These are phyloP conservation scores for Apodemus agrarius DNA, from an alignment of 2,797 vertebrate species.

Conservation along the genomic window DNA sequence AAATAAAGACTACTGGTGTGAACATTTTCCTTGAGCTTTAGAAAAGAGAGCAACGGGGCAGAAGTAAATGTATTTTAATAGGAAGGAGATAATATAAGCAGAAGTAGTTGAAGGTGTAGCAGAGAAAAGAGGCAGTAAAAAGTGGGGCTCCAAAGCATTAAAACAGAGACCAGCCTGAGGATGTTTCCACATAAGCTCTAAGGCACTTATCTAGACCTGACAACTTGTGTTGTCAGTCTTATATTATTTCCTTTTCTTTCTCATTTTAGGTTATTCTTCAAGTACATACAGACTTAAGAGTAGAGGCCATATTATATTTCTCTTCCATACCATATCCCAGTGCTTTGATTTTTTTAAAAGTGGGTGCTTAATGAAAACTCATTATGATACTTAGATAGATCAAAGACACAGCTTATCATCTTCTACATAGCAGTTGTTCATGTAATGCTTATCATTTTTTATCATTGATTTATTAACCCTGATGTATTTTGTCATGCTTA, in stretches of 20 bases:
- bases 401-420: conserved; percentile 16
- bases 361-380: conserved; percentile 6
- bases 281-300: conserved; percentile 33
- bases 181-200: background rate
- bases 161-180: background rate
- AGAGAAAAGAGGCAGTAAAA: background rate
- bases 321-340: background rate
- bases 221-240: conserved; percentile 27
- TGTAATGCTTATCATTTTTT: conserved; percentile 35
- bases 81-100: conserved; percentile 15
- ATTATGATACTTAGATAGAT: conserved; percentile 17
- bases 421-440: conserved; percentile 44
- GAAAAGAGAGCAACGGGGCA: conserved; percentile 2
- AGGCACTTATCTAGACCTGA: conserved; percentile 1
- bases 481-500: conserved; percentile 17
- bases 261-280: conserved; percentile 25
- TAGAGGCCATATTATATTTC: background rate
- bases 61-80: background rate
- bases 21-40: background rate
- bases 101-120: conserved; percentile 4
- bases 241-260: conserved; percentile 40
- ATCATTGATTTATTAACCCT: background rate
- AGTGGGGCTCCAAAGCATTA: conserved; percentile 21
- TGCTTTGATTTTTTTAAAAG: conserved; percentile 35
- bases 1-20: background rate